Percentiles rank a stretch among this genome's conserved stretches.
Conservation (phyloP, 2,113 vertebrate genomes). For the Xiphorhynchus elegans region DNA sequence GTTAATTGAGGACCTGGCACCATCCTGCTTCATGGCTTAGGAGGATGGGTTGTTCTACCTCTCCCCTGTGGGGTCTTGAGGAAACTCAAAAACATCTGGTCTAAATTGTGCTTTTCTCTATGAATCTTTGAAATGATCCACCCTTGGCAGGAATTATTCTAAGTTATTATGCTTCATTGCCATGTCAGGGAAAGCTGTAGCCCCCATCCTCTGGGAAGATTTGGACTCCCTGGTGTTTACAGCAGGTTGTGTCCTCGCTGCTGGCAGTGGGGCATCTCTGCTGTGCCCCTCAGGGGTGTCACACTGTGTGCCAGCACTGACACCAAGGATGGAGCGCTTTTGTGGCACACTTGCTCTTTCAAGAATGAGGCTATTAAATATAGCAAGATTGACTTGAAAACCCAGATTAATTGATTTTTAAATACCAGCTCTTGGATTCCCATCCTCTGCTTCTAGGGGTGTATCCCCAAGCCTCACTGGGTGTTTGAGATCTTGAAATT, state of each 20-base stretch:
- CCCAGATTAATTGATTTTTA: not conserved
- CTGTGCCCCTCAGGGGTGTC: not conserved
- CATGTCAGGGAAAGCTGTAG: not conserved
- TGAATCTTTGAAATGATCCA: fast-evolving
- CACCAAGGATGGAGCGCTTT: not conserved
- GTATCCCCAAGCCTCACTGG: not conserved
- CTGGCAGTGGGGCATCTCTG: not conserved
- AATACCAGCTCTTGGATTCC: not conserved
- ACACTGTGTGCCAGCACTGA: fast-evolving
- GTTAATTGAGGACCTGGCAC: not conserved
- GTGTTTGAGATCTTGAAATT: not conserved
- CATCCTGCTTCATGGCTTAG: not conserved
- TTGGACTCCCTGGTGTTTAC: not conserved
- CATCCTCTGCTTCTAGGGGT: not conserved
- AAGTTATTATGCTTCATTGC: not conserved
- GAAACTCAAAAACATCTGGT: not conserved
- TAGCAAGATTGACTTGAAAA: not conserved
- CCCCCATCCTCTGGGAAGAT: not conserved
- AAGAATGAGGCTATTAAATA: not conserved
- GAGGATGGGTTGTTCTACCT: not conserved
- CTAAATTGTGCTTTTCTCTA: not conserved
- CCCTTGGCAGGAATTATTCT: not conserved
- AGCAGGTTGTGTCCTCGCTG: not conserved
- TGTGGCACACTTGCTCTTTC: not conserved
- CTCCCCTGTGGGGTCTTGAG: not conserved